Base-by-base conservation (phyloP, 2,113 vertebrate genomes). In the Colinus virginianus region DNA sequence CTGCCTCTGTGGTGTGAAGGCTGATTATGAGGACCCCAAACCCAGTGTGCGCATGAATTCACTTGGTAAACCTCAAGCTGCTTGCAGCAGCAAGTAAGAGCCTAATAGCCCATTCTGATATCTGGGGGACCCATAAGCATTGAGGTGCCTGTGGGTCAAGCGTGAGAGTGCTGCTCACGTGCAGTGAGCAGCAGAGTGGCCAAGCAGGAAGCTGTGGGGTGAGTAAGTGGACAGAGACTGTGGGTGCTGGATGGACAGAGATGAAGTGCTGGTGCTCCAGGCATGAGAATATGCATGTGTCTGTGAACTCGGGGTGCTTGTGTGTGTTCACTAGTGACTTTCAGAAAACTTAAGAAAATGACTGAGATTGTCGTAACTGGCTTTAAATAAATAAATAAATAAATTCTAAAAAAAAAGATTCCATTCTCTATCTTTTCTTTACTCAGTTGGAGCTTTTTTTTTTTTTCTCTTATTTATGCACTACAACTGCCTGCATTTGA, bases 401-500 rank as follows among this genome's bases (percentile, higher is more conserved):
- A 61, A 32, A 22, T 49, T 43, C 48, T 13, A 87, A 69, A 34
- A 26, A 34, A 26, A 34, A 38, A 51, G 1, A 26, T 13, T 36
- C 16, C 28, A 6, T 7, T 77, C 9, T 16, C 25, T 45, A 14
- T 38, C 42, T 66, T 17, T 79, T 49, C 32, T 85, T 61, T 51
- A 77, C 30, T 30, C 51, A 51, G 12, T 69, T 58, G 58, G 69
- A 64, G 13, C 4, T 11, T 40, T 90, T 88, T 40, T 90, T 88
- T 40, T 90, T 88, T 88, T 61, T 46, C 26, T 51, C 94, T 64
- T 94, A 72, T 78, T 95, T 93, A 49, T 86, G 66, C 67, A 75
- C 74, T 91, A 42, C 72, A 69, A 89, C 55, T 82, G 70, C 81
- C 81, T 95, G 63, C 49, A 48, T 94, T 94, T 92, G 84, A 93